Base-by-base conservation (phyloP, 2,888 invertebrate species). In the Ametastegia equiseti region DNA sequence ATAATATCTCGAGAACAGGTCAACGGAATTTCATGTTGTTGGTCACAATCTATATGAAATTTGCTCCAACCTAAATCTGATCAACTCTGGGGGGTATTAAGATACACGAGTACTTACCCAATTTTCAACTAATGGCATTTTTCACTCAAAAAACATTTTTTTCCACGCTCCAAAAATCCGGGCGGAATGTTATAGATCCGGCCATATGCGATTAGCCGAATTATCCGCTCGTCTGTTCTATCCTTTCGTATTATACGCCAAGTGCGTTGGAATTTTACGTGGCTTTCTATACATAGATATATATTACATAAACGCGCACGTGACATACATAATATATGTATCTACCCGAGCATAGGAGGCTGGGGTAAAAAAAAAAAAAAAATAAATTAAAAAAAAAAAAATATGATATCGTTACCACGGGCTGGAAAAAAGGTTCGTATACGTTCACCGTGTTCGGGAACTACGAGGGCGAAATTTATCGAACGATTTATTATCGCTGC, bases 401-500 rank as follows among this genome's bases (percentile, higher is more conserved):
- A 30, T 60, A 30, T 60, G 27, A 30, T 60, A 60, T 60, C 15
- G 27, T 60, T 60, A 30, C 60, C 60, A 30, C 5, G 60, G 60
- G 15, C 23, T 60, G 27, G 60, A 27, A 27, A 30, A 60, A 27
- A 30, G 42, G n/a, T n/a, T 30, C 71, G n/a, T 19, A 47, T 47
- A 71, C 71, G 30, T 45, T 71, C 71, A 47, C 71, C 30, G n/a
- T n/a, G 71, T 30, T 45, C 71, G 5, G 42, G 5, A 60, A 60
- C 60, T 30, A 23, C 36, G 39, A 36, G 11, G 9, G 4, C 15
- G 13, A 36, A 67, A 39, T 67, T 39, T 39, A 67, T 67, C 7
- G 67, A n/a, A 67, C 67, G 67, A 67, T 67, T 67, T 67, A n/a
- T n/a, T n/a, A 67, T 67, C 36, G 36, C 39, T 67, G 27, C 47